Conservation (phyloP, 2,797 vertebrate genomes). For the Australoheros facetus region DNA sequence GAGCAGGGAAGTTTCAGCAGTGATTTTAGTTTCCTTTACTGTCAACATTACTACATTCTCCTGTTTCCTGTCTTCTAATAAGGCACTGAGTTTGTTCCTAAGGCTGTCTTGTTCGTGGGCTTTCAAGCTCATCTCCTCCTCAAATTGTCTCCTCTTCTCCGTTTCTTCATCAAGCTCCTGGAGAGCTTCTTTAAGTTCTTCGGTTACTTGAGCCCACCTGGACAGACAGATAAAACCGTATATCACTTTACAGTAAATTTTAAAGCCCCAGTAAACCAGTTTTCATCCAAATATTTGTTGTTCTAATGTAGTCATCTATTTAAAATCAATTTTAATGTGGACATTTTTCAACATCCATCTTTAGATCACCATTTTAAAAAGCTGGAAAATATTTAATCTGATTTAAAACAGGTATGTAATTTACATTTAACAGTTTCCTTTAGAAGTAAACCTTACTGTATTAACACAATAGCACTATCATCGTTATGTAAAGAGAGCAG, state of each 20-base stretch:
- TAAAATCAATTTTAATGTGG: too few species aligned
- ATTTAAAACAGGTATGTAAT: too few species aligned
- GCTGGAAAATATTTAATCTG: too few species aligned
- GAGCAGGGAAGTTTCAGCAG: slow-evolving; percentile 29
- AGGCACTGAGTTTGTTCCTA: slow-evolving; percentile 66
- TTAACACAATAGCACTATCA: not conserved
- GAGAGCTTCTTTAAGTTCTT: slow-evolving; percentile 72
- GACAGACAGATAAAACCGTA: not conserved
- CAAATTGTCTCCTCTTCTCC: slow-evolving; percentile 60
- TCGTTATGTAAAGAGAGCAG: not conserved
- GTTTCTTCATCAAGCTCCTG: slow-evolving; percentile 79
- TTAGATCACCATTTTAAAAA: too few species aligned
- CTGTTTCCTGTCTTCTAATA: slow-evolving; percentile 56
- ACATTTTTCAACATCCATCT: too few species aligned
- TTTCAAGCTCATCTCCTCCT: slow-evolving; percentile 74
- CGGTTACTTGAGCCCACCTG: slow-evolving; percentile 79
- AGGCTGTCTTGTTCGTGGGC: slow-evolving; percentile 67
- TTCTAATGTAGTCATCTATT: not conserved
- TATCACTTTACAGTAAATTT: not conserved
- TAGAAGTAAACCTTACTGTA: not conserved
- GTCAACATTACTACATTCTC: slow-evolving; percentile 26
- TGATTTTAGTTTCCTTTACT: slow-evolving; percentile 23
- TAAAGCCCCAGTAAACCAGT: not conserved
- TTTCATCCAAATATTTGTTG: not conserved
- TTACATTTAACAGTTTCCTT: not conserved